phyloP scores from a whole-genome alignment of 23 tunicate genomes.

The Aplidium turbinatum region DNA sequence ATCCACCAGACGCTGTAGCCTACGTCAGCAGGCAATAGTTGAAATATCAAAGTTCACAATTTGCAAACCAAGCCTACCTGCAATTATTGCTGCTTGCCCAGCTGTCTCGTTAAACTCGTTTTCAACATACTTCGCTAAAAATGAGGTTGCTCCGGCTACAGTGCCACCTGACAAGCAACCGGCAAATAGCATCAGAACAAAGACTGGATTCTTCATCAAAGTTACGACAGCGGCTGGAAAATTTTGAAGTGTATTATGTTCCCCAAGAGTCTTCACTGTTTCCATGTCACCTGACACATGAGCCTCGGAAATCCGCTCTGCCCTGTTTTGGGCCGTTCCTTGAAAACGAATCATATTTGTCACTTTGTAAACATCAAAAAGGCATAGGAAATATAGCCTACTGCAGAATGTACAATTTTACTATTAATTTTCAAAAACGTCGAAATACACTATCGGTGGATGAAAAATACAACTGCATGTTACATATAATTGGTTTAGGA shows the following conservation, averaged over 20 bases:
- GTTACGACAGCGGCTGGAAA: slow-evolving; percentile 49
- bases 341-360: background rate
- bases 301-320: slow-evolving; percentile 34
- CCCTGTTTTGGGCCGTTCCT: slow-evolving; percentile 49
- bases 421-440: too few species aligned
- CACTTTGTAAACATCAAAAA: background rate
- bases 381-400: too few species aligned
- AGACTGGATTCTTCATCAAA: slow-evolving; percentile 48
- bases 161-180: slow-evolving; percentile 57
- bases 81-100: slow-evolving; percentile 72
- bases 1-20: too few species aligned
- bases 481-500: too few species aligned
- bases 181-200: slow-evolving; percentile 43
- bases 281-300: slow-evolving; percentile 16
- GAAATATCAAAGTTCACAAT: too few species aligned
- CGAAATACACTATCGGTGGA: too few species aligned
- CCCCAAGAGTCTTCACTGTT: background rate
- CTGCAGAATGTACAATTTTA: too few species aligned
- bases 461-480: too few species aligned
- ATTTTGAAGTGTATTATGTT: slow-evolving; percentile 28
- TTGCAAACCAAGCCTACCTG: slow-evolving; percentile 63
- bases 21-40: too few species aligned
- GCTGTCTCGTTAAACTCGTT: slow-evolving; percentile 71
- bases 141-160: slow-evolving; percentile 65
- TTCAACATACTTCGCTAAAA: slow-evolving; percentile 74